Evolutionary conservation across 2,113 vertebrate species (phyloP).

Genomic region (Oxyruncus cristatus): DNA sequence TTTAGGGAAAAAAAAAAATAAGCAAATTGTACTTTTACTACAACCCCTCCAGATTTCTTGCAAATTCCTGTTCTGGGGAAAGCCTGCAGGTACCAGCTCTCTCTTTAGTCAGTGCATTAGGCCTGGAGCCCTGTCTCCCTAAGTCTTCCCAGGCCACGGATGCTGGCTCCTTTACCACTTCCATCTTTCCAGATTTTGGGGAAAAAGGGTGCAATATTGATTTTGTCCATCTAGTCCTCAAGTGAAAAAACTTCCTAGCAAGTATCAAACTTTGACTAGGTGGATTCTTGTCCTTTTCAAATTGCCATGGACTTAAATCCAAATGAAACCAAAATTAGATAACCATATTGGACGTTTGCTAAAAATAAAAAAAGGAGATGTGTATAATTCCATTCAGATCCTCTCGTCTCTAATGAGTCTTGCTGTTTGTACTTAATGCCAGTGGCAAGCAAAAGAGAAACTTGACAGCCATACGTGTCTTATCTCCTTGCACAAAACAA

Average conservation of each 20-base stretch:
- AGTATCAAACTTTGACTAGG: neutral
- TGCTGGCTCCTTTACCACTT: neutral
- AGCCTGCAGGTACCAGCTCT: neutral
- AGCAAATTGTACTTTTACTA: neutral
- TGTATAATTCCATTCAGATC: neutral
- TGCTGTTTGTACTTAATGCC: accelerated
- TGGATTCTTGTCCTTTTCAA: neutral
- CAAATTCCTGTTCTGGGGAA: neutral
- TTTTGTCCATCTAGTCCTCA: neutral
- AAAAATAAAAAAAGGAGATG: neutral
- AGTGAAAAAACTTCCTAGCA: neutral
- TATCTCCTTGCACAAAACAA: neutral
- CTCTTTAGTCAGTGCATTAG: neutral
- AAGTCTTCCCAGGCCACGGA: accelerated
- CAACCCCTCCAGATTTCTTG: neutral
- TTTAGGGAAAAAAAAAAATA: neutral
- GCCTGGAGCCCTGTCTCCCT: neutral
- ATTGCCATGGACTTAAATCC: neutral
- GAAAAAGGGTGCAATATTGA: neutral
- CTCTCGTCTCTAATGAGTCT: neutral
- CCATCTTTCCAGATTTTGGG: neutral
- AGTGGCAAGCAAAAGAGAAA: neutral
- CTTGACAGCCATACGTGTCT: accelerated
- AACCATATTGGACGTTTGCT: neutral
- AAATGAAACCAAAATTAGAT: neutral